phyloP scores from a whole-genome alignment of 2,113 vertebrate species.

The Pardalotus punctatus region DNA sequence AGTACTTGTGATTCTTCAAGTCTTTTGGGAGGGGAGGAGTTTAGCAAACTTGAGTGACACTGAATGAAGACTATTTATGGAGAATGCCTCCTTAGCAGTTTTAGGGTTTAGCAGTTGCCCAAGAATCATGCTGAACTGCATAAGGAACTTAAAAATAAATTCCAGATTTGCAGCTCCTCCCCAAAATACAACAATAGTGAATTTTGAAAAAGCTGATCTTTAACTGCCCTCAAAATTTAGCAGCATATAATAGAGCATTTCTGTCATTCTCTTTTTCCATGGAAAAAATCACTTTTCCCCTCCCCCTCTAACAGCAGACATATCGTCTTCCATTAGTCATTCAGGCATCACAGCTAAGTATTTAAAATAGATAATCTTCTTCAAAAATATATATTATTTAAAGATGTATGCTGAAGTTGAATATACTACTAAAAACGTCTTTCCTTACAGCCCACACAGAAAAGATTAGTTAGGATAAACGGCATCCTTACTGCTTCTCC shows the following conservation, averaged over 20 bases:
- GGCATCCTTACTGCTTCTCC: conserved; percentile 33
- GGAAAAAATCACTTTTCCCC: neutral
- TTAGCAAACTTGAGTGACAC: neutral
- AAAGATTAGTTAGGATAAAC: conserved; percentile 45
- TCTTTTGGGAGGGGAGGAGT: neutral
- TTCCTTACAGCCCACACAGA: neutral
- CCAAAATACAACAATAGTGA: neutral
- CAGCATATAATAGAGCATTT: neutral
- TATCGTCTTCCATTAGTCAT: neutral
- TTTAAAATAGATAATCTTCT: neutral
- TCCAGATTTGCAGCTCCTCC: neutral
- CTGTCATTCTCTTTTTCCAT: neutral
- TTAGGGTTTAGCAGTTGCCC: neutral
- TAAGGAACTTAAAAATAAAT: neutral
- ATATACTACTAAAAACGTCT: conserved; percentile 6
- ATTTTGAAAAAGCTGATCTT: neutral
- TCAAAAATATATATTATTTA: conserved; percentile 7
- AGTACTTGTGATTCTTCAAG: neutral
- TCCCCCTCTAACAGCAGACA: neutral
- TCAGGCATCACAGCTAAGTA: neutral
- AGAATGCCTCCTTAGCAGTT: neutral
- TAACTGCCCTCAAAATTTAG: neutral
- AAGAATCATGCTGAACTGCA: neutral
- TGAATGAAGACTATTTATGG: neutral
- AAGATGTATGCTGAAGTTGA: conserved; percentile 41